Percentiles rank a stretch among this genome's conserved stretches.
These are phyloP conservation scores for Ictidomys tridecemlineatus DNA, from an alignment of 2,113 vertebrate genomes.

Conservation along the genomic window DNA sequence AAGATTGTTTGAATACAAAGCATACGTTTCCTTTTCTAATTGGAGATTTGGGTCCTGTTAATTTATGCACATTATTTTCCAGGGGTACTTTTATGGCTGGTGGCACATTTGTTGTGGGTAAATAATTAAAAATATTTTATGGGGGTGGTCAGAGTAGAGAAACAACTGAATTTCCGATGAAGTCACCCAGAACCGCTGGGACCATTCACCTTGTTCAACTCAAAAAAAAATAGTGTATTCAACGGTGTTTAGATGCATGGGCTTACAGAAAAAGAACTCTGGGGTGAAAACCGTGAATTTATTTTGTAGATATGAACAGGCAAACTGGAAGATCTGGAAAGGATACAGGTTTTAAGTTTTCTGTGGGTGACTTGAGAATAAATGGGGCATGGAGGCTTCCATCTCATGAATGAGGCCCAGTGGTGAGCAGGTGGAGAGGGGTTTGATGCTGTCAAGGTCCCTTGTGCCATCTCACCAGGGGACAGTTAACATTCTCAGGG, in stretches of 20 bases:
- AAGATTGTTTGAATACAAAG: not conserved
- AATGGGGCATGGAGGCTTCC: rapidly evolving
- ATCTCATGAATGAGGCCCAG: rapidly evolving
- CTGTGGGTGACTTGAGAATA: not conserved
- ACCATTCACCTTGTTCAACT: conserved; percentile 1
- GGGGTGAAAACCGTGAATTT: not conserved
- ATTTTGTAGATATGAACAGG: not conserved
- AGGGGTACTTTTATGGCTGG: not conserved
- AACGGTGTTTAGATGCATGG: not conserved
- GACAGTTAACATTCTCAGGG: not conserved
- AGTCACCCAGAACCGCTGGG: not conserved
- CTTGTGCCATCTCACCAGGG: rapidly evolving
- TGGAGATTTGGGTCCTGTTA: conserved; percentile 62
- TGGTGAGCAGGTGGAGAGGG: rapidly evolving
- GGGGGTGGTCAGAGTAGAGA: not conserved
- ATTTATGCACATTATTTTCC: conserved; percentile 70
- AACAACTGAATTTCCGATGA: rapidly evolving
- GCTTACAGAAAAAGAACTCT: not conserved
- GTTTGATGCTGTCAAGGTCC: rapidly evolving
- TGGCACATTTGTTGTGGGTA: conserved; percentile 34
- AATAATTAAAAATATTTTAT: conserved; percentile 60
- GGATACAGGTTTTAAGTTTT: not conserved
- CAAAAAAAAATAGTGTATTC: conserved; percentile 3
- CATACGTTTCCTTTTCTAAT: conserved; percentile 74
- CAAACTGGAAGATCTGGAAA: not conserved